Conservation (phyloP, 2,888 invertebrate species). For the Ophraella communa region DNA sequence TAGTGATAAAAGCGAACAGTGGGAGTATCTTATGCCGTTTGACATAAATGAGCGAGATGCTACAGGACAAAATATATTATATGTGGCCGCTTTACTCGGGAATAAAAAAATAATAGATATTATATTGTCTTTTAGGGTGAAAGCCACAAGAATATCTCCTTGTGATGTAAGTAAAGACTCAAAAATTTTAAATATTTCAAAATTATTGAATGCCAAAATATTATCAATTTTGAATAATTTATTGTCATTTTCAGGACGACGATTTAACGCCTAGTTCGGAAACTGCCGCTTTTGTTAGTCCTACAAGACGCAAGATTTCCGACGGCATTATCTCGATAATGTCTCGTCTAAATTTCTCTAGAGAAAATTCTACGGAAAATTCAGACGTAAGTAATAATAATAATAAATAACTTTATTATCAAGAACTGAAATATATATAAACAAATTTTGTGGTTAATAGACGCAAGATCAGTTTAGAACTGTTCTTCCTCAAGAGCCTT, state of each 20-base stretch:
- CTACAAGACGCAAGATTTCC: slow-evolving; percentile 77
- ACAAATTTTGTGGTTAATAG: too few relatives aligned
- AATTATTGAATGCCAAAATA: too few relatives aligned
- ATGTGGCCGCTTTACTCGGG: slow-evolving; percentile 86
- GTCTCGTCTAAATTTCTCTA: slow-evolving; percentile 76
- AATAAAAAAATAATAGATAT: slow-evolving; percentile 79
- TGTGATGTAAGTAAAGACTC: slow-evolving; percentile 44
- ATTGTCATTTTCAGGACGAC: slow-evolving; percentile 55
- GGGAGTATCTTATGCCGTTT: slow-evolving; percentile 88
- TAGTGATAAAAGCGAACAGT: slow-evolving; percentile 71
- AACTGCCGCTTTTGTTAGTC: slow-evolving; percentile 58
- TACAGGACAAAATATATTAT: slow-evolving; percentile 88
- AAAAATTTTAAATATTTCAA: too few relatives aligned
- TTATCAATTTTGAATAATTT: not conserved
- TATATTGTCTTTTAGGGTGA: slow-evolving; percentile 75
- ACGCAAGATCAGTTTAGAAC: too few relatives aligned
- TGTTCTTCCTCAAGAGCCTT: too few relatives aligned
- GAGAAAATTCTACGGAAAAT: slow-evolving; percentile 59
- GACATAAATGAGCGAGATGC: slow-evolving; percentile 92
- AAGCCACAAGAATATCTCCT: slow-evolving; percentile 60
- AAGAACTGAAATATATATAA: too few relatives aligned
- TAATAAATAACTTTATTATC: too few relatives aligned
- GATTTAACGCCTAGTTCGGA: slow-evolving; percentile 55
- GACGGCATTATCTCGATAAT: slow-evolving; percentile 89
- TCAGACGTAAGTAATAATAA: slow-evolving; percentile 52